Percentiles rank a stretch among this genome's conserved stretches.
Evolutionary conservation across 2,113 vertebrate genomes (phyloP).

Genomic region (Hypanus sabinus): DNA sequence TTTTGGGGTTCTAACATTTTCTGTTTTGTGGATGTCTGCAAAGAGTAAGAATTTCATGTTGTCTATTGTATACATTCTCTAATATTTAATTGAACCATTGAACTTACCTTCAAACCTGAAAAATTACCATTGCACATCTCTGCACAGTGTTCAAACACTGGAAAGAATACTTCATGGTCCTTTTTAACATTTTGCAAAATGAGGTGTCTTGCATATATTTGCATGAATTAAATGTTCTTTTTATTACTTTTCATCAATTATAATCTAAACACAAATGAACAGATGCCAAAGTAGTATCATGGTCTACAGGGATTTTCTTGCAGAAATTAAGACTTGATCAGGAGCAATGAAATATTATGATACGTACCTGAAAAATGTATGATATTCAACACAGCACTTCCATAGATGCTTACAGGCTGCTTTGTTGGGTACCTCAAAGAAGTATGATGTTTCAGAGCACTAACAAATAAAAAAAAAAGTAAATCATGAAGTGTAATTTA

Average conservation of each 20-base stretch:
- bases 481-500: background rate
- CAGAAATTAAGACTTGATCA: background rate
- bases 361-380: constrained; percentile 77
- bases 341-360: background rate
- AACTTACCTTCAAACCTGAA: too few species aligned
- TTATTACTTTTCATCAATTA: background rate
- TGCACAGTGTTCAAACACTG: background rate
- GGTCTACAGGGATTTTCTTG: too few species aligned
- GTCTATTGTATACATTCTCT: too few species aligned
- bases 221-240: background rate
- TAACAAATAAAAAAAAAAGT: constrained; percentile 48
- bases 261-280: background rate
- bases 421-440: constrained; percentile 74
- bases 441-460: constrained; percentile 83
- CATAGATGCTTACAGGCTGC: constrained; percentile 77
- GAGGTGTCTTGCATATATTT: background rate
- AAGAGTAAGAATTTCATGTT: too few species aligned
- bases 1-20: too few species aligned
- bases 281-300: too few species aligned
- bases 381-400: constrained; percentile 83
- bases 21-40: too few species aligned
- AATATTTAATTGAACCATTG: too few species aligned
- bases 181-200: background rate
- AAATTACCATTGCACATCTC: too few species aligned
- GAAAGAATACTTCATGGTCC: too few species aligned